Evolutionary conservation across 2,797 vertebrate species (phyloP).

Genomic region (Mallotus villosus): DNA sequence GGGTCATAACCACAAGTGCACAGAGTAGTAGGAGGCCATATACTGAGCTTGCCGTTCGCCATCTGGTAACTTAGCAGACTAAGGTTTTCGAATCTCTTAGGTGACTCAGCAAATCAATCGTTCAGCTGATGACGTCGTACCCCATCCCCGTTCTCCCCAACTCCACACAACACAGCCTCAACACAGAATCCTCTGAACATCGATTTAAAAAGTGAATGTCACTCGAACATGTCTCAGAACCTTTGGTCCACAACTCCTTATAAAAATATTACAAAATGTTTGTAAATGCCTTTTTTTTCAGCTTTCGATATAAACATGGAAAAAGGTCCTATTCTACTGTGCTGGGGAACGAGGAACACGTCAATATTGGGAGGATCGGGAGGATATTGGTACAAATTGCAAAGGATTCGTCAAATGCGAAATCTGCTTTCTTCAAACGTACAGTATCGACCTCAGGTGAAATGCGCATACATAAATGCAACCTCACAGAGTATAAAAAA

Average conservation of each 20-base stretch:
- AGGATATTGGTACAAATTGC: conserved; percentile 71
- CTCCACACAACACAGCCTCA: conserved; percentile 51
- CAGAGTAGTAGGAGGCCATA: conserved; percentile 35
- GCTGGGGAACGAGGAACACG: conserved; percentile 72
- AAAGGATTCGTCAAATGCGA: conserved; percentile 59
- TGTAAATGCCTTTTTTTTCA: conserved; percentile 68
- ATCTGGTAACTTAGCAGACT: conserved; percentile 26
- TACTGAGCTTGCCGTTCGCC: conserved; percentile 28
- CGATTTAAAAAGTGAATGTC: conserved; percentile 62
- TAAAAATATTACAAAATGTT: conserved; percentile 82
- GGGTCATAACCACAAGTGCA: conserved; percentile 21
- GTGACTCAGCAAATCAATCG: conserved; percentile 47
- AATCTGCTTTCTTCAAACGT: conserved; percentile 49
- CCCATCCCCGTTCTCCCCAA: conserved; percentile 33
- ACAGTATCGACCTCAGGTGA: conserved; percentile 48
- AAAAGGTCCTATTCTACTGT: conserved; percentile 74
- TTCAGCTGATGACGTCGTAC: no score
- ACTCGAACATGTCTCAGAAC: conserved; percentile 66
- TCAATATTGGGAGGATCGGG: conserved; percentile 53
- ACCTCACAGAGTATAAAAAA: conserved; percentile 33
- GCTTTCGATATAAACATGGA: conserved; percentile 75
- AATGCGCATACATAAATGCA: conserved; percentile 41
- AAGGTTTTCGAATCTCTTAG: conserved; percentile 3
- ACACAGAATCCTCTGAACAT: conserved; percentile 40
- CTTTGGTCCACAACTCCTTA: conserved; percentile 76